These are phyloP conservation scores for Falco berigora DNA, from an alignment of 2,797 vertebrate species.

Conservation along the genomic window DNA sequence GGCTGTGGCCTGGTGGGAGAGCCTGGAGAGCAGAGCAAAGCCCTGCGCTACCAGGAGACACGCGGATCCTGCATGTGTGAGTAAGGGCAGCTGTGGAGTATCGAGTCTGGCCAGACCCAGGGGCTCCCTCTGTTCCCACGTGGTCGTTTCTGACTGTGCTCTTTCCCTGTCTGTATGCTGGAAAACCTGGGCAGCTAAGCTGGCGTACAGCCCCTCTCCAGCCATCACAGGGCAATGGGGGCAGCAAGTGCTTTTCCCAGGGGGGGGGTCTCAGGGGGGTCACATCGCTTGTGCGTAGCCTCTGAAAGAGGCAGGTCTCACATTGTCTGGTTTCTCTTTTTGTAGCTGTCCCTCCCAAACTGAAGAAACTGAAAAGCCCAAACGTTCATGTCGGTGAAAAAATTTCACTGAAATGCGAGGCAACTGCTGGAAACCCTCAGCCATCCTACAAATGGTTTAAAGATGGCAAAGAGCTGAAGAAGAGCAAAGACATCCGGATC, in stretches of 20 bases:
- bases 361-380: constrained; percentile 89
- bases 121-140: not conserved
- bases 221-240: rapidly evolving
- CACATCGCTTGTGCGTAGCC: rapidly evolving
- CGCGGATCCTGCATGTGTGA: rapidly evolving
- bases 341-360: constrained; percentile 83
- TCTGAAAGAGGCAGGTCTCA: not conserved
- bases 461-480: constrained; percentile 91
- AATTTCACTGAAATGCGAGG: constrained; percentile 91
- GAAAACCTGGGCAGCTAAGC: not conserved
- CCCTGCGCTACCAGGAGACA: not conserved
- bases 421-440: constrained; percentile 81
- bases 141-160: not conserved
- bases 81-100: not conserved
- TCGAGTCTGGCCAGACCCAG: not conserved
- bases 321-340: constrained; percentile 7
- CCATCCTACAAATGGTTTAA: constrained; percentile 94
- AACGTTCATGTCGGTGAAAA: constrained; percentile 84
- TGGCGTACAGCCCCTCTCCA: not conserved
- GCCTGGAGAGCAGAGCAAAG: not conserved
- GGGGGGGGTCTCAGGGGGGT: not conserved
- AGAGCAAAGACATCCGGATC: constrained; percentile 87
- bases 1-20: not conserved
- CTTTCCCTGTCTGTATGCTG: not conserved
- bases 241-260: not conserved